Evolutionary conservation across 2,113 vertebrate species (phyloP), one percentile per base, ranked within the genome.

Genomic region (Dasyurus viverrinus): DNA sequence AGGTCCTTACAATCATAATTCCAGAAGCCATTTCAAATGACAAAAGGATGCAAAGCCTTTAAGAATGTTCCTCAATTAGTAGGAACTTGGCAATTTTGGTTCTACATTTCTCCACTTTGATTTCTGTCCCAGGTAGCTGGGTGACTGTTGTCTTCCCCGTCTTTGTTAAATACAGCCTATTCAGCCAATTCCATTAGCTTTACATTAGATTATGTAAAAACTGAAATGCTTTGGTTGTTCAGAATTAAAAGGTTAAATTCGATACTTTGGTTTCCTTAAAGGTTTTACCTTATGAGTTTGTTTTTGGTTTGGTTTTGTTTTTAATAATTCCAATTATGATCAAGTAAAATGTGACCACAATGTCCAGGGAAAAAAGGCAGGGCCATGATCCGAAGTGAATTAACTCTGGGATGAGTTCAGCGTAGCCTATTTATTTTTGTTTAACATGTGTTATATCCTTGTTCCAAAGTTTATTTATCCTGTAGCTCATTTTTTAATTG

Each of bases 161-260:
- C 89, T 93, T 84, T 95, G 92, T 97, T 99, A 98, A 98, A 98
- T 98, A 98, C 91, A 97, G 97, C 96, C 97, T 98, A 96, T 98
- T 98, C 96, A 98, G 98, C 98, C 98, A 98, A 98, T 97, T 98
- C 98, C 98, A 98, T 98, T 99, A 98, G 98, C 98, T 98, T 98
- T 98, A 97, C 97, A 97, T 98, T 98, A 98, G 98, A 99, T 99
- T 98, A 98, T 99, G 98, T 98, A 98, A 96, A 98, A 97, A 97
- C 97, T 95, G 68, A 96, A 25, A 97, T 97, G 96, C 97, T 98
- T 98, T 98, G 98, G 97, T 98, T 98, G 98, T 98, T 98, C 98
- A 97, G 98, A 98, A 99, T 98, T 98, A 98, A 99, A 98, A 97
- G 98, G 98, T 97, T 98, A 97, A 99, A 98, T 98, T 92, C 98